phyloP scores from a whole-genome alignment of 2,113 vertebrate genomes.

The Bubo blakistoni region DNA sequence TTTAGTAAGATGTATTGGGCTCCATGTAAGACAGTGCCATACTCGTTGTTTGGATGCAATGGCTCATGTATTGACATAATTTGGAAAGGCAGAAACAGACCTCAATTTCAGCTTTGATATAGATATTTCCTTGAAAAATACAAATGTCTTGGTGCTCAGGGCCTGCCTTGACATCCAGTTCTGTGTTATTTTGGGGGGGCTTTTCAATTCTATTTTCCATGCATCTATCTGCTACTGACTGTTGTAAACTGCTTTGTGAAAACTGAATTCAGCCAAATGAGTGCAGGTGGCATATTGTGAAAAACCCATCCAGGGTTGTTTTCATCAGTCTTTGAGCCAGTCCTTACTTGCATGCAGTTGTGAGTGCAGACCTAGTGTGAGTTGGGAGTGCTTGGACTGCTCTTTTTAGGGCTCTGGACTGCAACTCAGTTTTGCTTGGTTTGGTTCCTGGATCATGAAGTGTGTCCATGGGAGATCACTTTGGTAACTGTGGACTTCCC shows the following conservation, averaged over 20 bases:
- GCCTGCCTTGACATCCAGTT: neutral
- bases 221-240: neutral
- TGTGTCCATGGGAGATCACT: neutral
- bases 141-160: neutral
- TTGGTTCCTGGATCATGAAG: neutral
- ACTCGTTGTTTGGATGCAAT: accelerated
- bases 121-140: neutral
- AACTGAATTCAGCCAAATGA: neutral
- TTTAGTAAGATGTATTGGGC: neutral
- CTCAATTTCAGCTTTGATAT: neutral
- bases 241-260: neutral
- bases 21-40: neutral
- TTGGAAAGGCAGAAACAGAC: neutral
- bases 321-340: neutral
- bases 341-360: too few relatives aligned
- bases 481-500: neutral
- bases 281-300: accelerated
- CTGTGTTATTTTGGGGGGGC: too few relatives aligned
- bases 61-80: accelerated
- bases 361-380: neutral
- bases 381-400: neutral
- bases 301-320: neutral
- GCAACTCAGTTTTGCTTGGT: accelerated
- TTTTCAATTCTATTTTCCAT: neutral
- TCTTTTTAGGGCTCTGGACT: too few relatives aligned